Conservation (phyloP, 2,888 invertebrate genomes). For the Lochmaea crataegi region DNA sequence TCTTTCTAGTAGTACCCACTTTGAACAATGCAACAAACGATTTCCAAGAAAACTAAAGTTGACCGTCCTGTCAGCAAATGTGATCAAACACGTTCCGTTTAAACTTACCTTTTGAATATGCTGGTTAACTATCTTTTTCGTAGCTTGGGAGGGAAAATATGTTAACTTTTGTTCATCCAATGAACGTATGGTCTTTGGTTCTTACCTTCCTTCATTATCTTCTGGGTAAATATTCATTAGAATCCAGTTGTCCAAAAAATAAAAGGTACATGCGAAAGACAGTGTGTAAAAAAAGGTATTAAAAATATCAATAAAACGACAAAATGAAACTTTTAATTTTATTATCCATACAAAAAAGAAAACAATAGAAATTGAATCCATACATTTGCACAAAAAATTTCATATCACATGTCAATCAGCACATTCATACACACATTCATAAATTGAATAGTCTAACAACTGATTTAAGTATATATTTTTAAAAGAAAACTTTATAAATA, state of each 20-base stretch:
- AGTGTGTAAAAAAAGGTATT: not conserved
- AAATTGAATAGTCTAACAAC: conserved; percentile 54
- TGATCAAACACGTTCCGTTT: too few species aligned
- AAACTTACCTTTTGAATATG: too few species aligned
- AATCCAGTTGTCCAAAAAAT: not conserved
- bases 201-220: too few species aligned
- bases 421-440: conserved; percentile 53
- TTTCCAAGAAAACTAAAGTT: too few species aligned
- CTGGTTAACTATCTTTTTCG: too few species aligned
- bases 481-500: conserved; percentile 62
- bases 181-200: too few species aligned
- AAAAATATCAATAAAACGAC: not conserved
- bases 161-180: too few species aligned
- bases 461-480: conserved; percentile 60
- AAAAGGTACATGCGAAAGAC: not conserved
- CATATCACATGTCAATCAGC: conserved; percentile 55
- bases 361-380: conserved; percentile 56
- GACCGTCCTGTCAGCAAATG: too few species aligned
- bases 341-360: conserved; percentile 58
- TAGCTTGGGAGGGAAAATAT: too few species aligned
- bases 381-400: conserved; percentile 52
- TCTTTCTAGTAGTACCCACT: too few species aligned
- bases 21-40: too few species aligned
- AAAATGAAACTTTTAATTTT: conserved; percentile 53
- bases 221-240: not conserved